These are phyloP conservation scores for Drosophila nigrodunni DNA, from an alignment of 1,140 invertebrate species.

Conservation along the genomic window DNA sequence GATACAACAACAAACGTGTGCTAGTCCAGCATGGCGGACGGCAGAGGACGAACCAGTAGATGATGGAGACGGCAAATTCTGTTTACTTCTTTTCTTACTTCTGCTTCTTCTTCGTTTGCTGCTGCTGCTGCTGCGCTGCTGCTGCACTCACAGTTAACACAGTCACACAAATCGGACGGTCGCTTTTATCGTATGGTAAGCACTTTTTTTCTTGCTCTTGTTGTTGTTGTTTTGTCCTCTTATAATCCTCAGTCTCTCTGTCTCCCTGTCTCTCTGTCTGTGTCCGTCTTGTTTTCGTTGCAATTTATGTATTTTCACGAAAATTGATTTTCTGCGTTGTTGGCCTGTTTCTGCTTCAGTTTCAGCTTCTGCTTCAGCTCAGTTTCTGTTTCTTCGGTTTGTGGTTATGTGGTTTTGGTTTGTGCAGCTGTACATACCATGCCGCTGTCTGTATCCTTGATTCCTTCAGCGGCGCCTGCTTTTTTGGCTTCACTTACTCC, in stretches of 20 bases:
- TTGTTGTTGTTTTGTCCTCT: too few species aligned
- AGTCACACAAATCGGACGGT: constrained; percentile 8
- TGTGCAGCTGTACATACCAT: constrained; percentile 14
- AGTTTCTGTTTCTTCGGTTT: background rate
- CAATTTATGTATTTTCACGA: constrained; percentile 70
- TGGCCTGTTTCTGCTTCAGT: constrained; percentile 53
- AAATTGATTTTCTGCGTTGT: constrained; percentile 69
- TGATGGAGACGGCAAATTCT: constrained; percentile 38
- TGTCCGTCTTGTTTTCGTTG: constrained; percentile 46
- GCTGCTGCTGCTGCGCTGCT: background rate
- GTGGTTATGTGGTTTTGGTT: constrained; percentile 15
- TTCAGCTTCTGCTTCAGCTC: constrained; percentile 11
- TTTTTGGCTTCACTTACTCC: constrained; percentile 49
- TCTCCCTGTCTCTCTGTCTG: constrained; percentile 17
- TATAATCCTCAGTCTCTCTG: too few species aligned
- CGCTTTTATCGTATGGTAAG: constrained; percentile 9
- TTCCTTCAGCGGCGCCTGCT: constrained; percentile 53
- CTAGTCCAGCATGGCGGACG: constrained; percentile 76
- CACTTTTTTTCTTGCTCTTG: background rate
- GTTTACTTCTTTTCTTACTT: constrained; percentile 23
- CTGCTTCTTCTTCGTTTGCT: constrained; percentile 4
- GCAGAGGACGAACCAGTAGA: constrained; percentile 41
- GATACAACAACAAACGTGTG: constrained; percentile 59
- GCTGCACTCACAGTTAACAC: constrained; percentile 7
- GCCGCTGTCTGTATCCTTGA: constrained; percentile 43